phyloP scores from a whole-genome alignment of 1,140 invertebrate genomes.

The Drosophila santomea region DNA sequence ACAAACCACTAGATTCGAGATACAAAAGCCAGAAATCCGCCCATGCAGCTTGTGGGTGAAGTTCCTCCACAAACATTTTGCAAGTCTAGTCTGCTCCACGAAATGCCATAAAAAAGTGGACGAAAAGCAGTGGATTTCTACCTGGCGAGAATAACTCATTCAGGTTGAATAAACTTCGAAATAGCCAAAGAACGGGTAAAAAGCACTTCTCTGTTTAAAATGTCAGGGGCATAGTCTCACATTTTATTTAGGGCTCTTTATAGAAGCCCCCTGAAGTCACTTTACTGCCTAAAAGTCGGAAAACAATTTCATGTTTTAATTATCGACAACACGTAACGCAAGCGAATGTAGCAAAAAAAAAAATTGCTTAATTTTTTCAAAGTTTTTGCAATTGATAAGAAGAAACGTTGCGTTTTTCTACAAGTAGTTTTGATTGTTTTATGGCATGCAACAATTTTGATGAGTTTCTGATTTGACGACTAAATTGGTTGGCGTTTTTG shows the following conservation, averaged over 20 bases:
- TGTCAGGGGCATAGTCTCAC: constrained; percentile 1
- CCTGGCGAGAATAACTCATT: constrained; percentile 24
- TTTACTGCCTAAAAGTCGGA: constrained; percentile 6
- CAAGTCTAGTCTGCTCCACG: constrained; percentile 50
- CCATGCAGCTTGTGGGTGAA: constrained; percentile 32
- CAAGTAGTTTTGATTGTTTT: constrained; percentile 10
- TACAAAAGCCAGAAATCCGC: constrained; percentile 24
- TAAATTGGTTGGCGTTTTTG: constrained; percentile 59
- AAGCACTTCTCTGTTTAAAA: background rate
- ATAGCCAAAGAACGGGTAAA: background rate
- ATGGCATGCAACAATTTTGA: constrained; percentile 63
- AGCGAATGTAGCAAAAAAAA: constrained; percentile 7
- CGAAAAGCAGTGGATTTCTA: constrained; percentile 35
- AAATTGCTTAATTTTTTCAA: constrained; percentile 10
- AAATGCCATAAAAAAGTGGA: constrained; percentile 43
- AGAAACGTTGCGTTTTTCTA: constrained; percentile 23
- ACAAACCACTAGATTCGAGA: constrained; percentile 29
- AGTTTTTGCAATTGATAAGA: constrained; percentile 37
- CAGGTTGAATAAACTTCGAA: constrained; percentile 39
- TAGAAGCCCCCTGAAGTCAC: background rate
- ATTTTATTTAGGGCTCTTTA: background rate
- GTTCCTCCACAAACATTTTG: constrained; percentile 40
- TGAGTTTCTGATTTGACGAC: constrained; percentile 56
- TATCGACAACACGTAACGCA: constrained; percentile 54
- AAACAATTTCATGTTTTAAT: constrained; percentile 58